Conservation (phyloP, 2,113 vertebrate species). For the Verasper variegatus region DNA sequence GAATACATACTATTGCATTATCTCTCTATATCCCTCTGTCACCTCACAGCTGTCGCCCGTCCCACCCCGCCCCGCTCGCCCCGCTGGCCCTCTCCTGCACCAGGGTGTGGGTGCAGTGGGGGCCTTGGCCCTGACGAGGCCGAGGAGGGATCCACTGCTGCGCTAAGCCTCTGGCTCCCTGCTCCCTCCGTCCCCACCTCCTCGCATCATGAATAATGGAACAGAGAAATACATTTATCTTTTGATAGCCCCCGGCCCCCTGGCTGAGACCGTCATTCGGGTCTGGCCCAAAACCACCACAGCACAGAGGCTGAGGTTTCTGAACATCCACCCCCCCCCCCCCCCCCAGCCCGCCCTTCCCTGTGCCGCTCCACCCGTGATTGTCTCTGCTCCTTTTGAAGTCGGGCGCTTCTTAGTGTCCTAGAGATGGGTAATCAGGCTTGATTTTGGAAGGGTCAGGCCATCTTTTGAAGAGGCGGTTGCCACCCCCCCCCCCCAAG, state of each 20-base stretch:
- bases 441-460: conserved; percentile 80
- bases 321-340: conserved; percentile 21
- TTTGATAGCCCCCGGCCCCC: conserved; percentile 82
- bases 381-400: conserved; percentile 84
- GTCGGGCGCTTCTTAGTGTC: conserved; percentile 83
- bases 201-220: conserved; percentile 85
- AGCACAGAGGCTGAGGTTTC: conserved; percentile 65
- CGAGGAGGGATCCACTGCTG: conserved; percentile 80
- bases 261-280: conserved; percentile 74
- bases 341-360: background rate
- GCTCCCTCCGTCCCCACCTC: conserved; percentile 69
- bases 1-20: conserved; percentile 64
- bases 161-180: conserved; percentile 82
- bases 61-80: conserved; percentile 43
- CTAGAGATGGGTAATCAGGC: conserved; percentile 86
- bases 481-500: conserved; percentile 53
- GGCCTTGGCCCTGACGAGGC: conserved; percentile 68
- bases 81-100: conserved; percentile 54
- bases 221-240: conserved; percentile 86
- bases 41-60: conserved; percentile 73
- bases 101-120: conserved; percentile 71
- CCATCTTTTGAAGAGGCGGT: conserved; percentile 69
- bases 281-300: conserved; percentile 66
- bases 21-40: conserved; percentile 59
- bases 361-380: conserved; percentile 38